A percentile compares a stretch with the other conserved stretches of the same genome.
phyloP scores from a whole-genome alignment of 2,888 invertebrate genomes.

The Brachypterus glaber region DNA sequence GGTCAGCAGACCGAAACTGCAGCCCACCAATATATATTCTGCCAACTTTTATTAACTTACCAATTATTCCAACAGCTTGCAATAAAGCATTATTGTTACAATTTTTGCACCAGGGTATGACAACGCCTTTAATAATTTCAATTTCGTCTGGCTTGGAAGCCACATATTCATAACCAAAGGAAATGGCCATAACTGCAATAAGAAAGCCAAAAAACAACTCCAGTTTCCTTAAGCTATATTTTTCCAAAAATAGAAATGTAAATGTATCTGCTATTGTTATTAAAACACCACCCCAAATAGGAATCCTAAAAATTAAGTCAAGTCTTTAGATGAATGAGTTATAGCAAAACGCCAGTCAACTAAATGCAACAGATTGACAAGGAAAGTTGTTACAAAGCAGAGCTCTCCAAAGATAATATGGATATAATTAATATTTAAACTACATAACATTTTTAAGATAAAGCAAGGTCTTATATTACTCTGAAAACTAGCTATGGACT shows the following conservation, averaged over 20 bases:
- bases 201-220: constrained; percentile 73
- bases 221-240: constrained; percentile 71
- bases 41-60: too few species aligned
- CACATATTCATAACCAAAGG: constrained; percentile 79
- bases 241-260: constrained; percentile 77
- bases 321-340: too few species aligned
- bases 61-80: constrained; percentile 72
- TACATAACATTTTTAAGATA: too few species aligned
- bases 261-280: constrained; percentile 80
- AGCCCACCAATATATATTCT: too few species aligned
- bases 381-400: too few species aligned
- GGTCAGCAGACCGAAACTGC: too few species aligned
- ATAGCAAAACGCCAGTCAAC: too few species aligned
- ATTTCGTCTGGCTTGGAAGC: constrained; percentile 58
- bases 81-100: constrained; percentile 57
- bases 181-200: constrained; percentile 75
- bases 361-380: too few species aligned
- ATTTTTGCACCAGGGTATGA: constrained; percentile 64
- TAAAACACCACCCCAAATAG: constrained; percentile 70
- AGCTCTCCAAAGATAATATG: too few species aligned
- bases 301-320: constrained; percentile 64
- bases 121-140: constrained; percentile 64
- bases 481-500: too few species aligned
- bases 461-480: too few species aligned
- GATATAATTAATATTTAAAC: too few species aligned